phyloP scores from a whole-genome alignment of 2,113 vertebrate genomes.

The Platysternon megacephalum region DNA sequence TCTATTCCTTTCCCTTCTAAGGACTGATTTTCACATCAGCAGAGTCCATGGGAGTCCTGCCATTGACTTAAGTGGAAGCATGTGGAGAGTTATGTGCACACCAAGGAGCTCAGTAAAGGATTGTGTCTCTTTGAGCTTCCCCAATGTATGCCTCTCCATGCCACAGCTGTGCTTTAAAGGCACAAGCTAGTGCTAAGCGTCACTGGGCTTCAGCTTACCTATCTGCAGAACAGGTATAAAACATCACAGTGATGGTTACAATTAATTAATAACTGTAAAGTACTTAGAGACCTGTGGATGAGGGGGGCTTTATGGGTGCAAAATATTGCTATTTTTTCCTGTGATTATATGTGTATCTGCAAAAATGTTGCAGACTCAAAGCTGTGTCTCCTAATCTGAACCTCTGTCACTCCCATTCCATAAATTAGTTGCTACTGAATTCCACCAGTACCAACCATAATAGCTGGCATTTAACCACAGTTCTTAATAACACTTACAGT shows the following conservation, averaged over 20 bases:
- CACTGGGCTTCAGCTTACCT: not conserved
- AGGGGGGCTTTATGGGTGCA: not conserved
- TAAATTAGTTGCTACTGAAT: not conserved
- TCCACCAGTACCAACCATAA: not conserved
- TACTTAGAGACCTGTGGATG: not conserved
- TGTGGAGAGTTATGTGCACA: not conserved
- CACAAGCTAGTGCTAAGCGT: not conserved
- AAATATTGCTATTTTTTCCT: not conserved
- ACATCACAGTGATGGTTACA: not conserved
- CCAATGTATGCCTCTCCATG: not conserved
- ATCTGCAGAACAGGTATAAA: not conserved
- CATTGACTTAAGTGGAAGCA: not conserved
- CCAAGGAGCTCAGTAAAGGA: not conserved
- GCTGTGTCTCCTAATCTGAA: not conserved
- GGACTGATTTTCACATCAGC: not conserved
- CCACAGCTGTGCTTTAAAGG: not conserved
- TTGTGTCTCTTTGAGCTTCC: not conserved
- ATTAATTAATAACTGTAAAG: not conserved
- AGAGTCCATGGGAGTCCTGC: not conserved
- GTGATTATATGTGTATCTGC: not conserved
- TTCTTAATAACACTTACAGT: not conserved
- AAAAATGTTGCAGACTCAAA: not conserved
- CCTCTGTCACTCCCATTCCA: not conserved
- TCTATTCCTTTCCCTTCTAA: not conserved
- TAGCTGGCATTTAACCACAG: not conserved